Evolutionary conservation across 1,140 invertebrate species (phyloP), one percentile per base, ranked within the genome.

Genomic region (Latrodectus geometricus): DNA sequence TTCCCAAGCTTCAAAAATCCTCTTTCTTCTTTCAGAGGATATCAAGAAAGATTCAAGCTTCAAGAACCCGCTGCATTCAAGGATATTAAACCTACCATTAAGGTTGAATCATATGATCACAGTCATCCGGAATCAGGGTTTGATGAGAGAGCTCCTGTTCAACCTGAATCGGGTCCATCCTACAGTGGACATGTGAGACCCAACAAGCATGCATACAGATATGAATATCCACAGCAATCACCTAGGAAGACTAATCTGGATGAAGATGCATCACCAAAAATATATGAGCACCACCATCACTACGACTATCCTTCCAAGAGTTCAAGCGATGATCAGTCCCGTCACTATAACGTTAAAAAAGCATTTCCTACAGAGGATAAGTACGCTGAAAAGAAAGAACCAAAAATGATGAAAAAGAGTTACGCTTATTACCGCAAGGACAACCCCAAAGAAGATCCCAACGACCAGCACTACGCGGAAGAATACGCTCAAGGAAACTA

Each of bases 341-440:
- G 50, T 21, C 12, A 48, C 15, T 80, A 75, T 23, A 61, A 77
- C 8, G 35, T 56, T 17, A 21, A 77, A 35, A 56, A 69, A 56
- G 69, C n/a, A 9, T 7, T 8, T 52, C 20, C 74, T 17, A 52
- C 35, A 52, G 61, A 68, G 4, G 48, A 52, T 4, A 84, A 84
- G 56, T 61, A 69, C 15, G 21, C 80, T 56, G 73, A 76, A 0
- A 68, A 72, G 20, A 80, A 87, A 23, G 69, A 79, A 14, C 86
- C 86, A 8, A 87, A 88, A 54, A 88, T 78, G 70, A 48, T 88
- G 9, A 88, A 83, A 9, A 83, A 84, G 49, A 88, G 87, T 21
- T 88, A 83, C n/a, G 80, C 87, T 9, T 88, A 88, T 73, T 88
- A 84, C 21, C 80, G 87, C 21, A 88, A 88, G 23, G 80, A 88